Evolutionary conservation across 2,888 invertebrate genomes (phyloP).

Genomic region (Thera britannica): DNA sequence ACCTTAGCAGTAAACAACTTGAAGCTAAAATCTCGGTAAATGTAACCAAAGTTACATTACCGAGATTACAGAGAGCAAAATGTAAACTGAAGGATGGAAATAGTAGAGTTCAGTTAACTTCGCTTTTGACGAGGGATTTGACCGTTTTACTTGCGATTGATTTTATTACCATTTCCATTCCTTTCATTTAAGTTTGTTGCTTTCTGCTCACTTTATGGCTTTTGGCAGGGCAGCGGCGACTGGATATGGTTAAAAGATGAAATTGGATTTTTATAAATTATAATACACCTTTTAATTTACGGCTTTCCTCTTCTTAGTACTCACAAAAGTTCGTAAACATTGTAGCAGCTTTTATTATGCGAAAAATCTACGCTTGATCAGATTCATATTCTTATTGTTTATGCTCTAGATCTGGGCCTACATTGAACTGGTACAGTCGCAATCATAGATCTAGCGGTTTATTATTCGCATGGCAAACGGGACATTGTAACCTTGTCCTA

Average conservation of each 20-base stretch:
- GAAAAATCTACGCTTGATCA: neutral
- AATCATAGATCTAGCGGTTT: conserved; percentile 38
- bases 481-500: conserved; percentile 52
- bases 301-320: neutral
- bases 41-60: conserved; percentile 10
- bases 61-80: no score
- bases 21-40: conserved; percentile 13
- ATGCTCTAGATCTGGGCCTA: conserved; percentile 3
- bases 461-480: conserved; percentile 46
- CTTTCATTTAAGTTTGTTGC: conserved; percentile 18
- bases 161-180: conserved; percentile 29
- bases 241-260: conserved; percentile 9
- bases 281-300: neutral
- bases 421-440: conserved; percentile 8
- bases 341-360: neutral
- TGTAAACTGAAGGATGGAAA: conserved; percentile 16
- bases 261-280: conserved; percentile 4
- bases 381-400: neutral
- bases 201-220: conserved; percentile 18
- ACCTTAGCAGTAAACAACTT: conserved; percentile 10
- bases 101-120: conserved; percentile 26
- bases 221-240: conserved; percentile 1
- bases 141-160: conserved; percentile 19
- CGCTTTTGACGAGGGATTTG: conserved; percentile 18
- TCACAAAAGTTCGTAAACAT: neutral